A percentile compares a stretch with the other conserved stretches of the same genome.
Evolutionary conservation across 2,797 vertebrate genomes (phyloP).

Genomic region (Malurus leucopterus): DNA sequence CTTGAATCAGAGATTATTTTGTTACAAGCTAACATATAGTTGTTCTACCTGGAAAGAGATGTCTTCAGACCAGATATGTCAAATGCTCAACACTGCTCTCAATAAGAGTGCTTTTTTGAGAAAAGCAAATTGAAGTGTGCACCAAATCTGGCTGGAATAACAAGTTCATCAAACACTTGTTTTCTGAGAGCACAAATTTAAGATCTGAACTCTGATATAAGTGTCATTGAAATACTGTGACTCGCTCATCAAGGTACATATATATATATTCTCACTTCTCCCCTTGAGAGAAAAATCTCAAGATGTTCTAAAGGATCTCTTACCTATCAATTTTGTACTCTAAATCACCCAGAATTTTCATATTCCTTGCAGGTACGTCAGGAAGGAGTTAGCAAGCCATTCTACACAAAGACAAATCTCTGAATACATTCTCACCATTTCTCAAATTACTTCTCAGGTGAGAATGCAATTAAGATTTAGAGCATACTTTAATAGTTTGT

Average conservation of each 20-base stretch:
- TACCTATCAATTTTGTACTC: background rate
- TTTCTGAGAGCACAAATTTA: background rate
- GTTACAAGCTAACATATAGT: background rate
- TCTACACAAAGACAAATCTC: background rate
- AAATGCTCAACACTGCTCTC: background rate
- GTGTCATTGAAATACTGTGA: background rate
- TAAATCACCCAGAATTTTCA: background rate
- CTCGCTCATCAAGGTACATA: background rate
- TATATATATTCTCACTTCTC: background rate
- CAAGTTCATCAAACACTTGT: background rate
- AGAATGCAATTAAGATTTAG: background rate
- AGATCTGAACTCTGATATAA: background rate
- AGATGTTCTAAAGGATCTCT: slow-evolving; percentile 11
- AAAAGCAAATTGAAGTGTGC: background rate
- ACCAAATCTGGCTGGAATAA: background rate
- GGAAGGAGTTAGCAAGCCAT: background rate
- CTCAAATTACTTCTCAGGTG: background rate
- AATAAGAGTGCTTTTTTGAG: background rate
- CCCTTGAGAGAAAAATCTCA: background rate
- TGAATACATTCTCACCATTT: background rate
- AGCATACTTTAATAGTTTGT: background rate
- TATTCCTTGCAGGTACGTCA: background rate
- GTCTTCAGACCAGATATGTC: background rate
- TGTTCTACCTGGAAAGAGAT: background rate
- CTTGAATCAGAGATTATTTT: background rate